These are phyloP conservation scores for Gymnoscopelus microlampas DNA, from an alignment of 2,797 vertebrate species.

Conservation along the genomic window DNA sequence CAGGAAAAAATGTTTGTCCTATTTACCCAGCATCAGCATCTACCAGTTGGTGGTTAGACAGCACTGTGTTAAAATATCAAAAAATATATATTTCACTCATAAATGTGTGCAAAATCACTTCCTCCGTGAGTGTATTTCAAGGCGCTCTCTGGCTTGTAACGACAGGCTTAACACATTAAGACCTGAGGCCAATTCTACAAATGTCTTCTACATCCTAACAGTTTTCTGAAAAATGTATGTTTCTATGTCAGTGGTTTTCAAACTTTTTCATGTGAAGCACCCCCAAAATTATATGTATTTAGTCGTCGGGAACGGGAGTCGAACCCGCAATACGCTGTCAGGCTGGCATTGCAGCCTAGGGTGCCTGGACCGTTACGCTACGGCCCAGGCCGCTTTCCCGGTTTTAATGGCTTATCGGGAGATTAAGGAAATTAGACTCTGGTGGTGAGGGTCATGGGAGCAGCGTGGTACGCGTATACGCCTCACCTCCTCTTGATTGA, in stretches of 20 bases:
- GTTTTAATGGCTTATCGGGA: background rate
- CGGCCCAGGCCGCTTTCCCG: no score
- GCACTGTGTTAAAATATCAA: slow-evolving; percentile 23
- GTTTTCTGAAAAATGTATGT: no score
- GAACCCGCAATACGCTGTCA: no score
- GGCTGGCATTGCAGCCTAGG: no score
- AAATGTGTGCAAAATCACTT: slow-evolving; percentile 24
- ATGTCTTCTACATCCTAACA: no score
- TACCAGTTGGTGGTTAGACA: slow-evolving; percentile 22
- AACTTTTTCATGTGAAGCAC: no score
- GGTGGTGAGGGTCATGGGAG: slow-evolving; percentile 16
- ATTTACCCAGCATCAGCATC: slow-evolving; percentile 37
- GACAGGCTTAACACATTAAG: slow-evolving; percentile 12
- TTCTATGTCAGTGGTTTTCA: no score
- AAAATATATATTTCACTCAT: slow-evolving; percentile 18
- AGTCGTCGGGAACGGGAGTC: no score
- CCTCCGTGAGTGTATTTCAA: slow-evolving; percentile 33
- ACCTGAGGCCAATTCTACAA: no score
- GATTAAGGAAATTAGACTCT: slow-evolving; percentile 33
- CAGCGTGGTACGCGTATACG: slow-evolving; percentile 1
- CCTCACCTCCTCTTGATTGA: slow-evolving; percentile 24
- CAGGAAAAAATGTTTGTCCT: slow-evolving; percentile 16
- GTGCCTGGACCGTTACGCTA: no score
- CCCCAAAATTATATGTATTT: no score
- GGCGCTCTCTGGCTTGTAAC: slow-evolving; percentile 26